These are phyloP conservation scores for Hassar affinis DNA, from an alignment of 2,113 vertebrate genomes.

Conservation along the genomic window DNA sequence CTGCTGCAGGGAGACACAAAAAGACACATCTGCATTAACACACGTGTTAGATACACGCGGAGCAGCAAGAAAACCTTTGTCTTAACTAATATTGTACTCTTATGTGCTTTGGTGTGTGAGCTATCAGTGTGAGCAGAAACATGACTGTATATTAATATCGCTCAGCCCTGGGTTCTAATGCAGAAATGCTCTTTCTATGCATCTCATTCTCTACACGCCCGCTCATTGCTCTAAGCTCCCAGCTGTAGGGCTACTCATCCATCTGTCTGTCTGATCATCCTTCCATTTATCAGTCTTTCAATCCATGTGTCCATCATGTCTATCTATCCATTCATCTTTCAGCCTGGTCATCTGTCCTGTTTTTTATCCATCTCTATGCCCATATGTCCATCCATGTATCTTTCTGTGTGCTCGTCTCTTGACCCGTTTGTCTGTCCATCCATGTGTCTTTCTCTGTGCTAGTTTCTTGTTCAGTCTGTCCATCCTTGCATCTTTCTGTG, in stretches of 20 bases:
- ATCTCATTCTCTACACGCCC: neutral
- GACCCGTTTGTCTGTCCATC: neutral
- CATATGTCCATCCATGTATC: neutral
- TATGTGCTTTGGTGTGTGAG: neutral
- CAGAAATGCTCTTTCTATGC: neutral
- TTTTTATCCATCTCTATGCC: too few relatives aligned
- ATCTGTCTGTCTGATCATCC: neutral
- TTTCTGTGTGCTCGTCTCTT: neutral
- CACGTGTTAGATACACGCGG: neutral
- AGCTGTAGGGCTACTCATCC: neutral
- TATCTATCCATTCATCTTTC: neutral
- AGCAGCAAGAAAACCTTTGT: neutral
- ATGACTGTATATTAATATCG: neutral
- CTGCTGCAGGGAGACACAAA: constrained; percentile 33
- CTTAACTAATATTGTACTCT: neutral
- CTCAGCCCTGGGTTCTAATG: neutral
- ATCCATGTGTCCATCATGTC: too few relatives aligned
- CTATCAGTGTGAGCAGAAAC: neutral
- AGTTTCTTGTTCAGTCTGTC: neutral
- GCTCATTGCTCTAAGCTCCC: neutral
- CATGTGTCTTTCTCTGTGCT: neutral
- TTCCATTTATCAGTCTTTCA: neutral
- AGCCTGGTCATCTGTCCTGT: neutral
- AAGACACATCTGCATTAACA: neutral
- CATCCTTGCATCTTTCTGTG: too few relatives aligned